Percentiles rank a stretch among this genome's conserved stretches.
phyloP scores from a whole-genome alignment of 2,113 vertebrate genomes.

The Oreotrochilus melanogaster region DNA sequence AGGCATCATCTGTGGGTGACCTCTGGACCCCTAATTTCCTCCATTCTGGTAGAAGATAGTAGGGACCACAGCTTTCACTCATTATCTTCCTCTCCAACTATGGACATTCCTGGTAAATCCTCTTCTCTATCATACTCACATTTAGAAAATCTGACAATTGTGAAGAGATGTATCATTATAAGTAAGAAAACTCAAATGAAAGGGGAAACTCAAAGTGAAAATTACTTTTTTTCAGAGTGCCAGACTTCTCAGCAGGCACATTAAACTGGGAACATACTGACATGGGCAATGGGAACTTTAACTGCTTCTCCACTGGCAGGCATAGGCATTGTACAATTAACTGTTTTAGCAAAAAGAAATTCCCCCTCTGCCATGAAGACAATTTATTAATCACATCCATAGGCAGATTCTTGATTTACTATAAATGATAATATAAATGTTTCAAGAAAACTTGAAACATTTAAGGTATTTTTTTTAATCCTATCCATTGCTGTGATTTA shows the following conservation, averaged over 20 bases:
- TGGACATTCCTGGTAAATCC: background rate
- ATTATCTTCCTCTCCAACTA: background rate
- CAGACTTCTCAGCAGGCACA: background rate
- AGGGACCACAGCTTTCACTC: background rate
- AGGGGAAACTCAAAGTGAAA: constrained; percentile 20
- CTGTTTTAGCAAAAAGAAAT: background rate
- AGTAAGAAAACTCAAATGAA: background rate
- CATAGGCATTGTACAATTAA: background rate
- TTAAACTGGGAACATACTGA: background rate
- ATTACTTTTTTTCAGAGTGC: background rate
- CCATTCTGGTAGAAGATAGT: background rate
- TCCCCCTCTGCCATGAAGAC: background rate
- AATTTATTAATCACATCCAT: background rate
- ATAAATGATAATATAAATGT: background rate
- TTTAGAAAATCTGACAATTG: background rate
- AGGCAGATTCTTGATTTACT: background rate
- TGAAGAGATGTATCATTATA: background rate
- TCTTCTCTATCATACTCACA: background rate
- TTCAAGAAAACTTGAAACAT: background rate
- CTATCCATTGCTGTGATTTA: background rate
- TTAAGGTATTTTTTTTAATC: background rate
- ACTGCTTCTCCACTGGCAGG: background rate
- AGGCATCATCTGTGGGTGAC: background rate
- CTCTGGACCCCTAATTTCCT: background rate
- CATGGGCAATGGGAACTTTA: background rate